phyloP scores from a whole-genome alignment of 2,797 vertebrate species.

The Sciurus carolinensis region DNA sequence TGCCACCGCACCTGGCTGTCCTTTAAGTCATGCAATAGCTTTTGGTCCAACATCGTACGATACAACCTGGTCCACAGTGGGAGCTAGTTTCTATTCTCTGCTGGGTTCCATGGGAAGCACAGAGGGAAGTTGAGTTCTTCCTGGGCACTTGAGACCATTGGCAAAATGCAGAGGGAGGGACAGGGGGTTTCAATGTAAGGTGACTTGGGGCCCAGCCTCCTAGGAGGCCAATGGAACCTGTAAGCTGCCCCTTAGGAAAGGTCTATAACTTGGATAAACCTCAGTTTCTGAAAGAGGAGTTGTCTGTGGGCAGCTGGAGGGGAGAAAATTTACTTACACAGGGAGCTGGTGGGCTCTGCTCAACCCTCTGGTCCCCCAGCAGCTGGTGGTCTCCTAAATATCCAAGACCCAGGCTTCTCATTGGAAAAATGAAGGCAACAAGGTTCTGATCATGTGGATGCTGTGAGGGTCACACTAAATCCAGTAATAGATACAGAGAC shows the following conservation, averaged over 20 bases:
- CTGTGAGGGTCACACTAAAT: not conserved
- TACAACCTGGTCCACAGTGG: not conserved
- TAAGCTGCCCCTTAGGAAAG: not conserved
- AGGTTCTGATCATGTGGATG: not conserved
- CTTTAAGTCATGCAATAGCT: not conserved
- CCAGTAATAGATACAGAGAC: not conserved
- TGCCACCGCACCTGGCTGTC: not conserved
- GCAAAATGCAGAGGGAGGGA: not conserved
- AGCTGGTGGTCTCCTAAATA: accelerated
- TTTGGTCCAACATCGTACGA: not conserved
- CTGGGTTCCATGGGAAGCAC: not conserved
- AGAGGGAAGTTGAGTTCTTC: not conserved
- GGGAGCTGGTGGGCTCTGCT: not conserved
- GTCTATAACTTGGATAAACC: not conserved
- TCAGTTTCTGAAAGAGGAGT: not conserved
- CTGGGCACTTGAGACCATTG: not conserved
- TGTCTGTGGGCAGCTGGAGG: not conserved
- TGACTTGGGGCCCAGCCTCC: not conserved
- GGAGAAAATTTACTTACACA: too few species aligned
- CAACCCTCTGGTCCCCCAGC: not conserved
- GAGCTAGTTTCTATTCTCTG: not conserved
- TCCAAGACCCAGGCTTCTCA: not conserved
- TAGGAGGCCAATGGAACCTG: not conserved
- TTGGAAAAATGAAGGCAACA: not conserved
- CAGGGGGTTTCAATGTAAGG: not conserved